Percentiles rank a stretch among this genome's conserved stretches.
Conservation (phyloP, 2,797 vertebrate genomes). For the Macrochelys suwanniensis region DNA sequence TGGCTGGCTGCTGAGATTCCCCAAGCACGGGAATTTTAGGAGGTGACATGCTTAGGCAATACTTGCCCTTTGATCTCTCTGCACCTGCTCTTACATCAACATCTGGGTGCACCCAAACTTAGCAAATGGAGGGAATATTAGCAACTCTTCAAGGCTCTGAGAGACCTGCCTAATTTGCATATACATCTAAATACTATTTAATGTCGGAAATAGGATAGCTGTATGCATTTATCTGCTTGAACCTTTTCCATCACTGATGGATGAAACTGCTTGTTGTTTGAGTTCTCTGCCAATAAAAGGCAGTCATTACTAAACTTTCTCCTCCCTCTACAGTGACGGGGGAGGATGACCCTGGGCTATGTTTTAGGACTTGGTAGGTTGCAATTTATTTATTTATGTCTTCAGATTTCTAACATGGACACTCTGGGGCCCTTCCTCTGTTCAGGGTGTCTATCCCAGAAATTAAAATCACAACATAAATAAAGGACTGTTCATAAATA, state of each 20-base stretch:
- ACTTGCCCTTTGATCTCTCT: neutral
- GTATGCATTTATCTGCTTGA: neutral
- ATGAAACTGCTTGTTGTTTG: neutral
- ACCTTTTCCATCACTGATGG: neutral
- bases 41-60: neutral
- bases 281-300: neutral
- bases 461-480: neutral
- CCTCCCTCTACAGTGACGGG: neutral
- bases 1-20: neutral
- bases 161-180: neutral
- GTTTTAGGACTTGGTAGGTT: neutral
- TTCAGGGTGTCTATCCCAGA: neutral
- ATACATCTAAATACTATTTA: neutral
- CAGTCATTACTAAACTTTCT: neutral
- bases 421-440: neutral
- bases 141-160: rapidly evolving
- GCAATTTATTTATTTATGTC: neutral
- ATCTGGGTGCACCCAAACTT: too few relatives aligned
- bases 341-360: neutral
- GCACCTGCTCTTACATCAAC: neutral
- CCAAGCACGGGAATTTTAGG: too few relatives aligned
- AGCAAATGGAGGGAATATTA: neutral
- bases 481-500: neutral
- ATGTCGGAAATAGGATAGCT: neutral
- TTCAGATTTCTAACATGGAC: neutral